Evolutionary conservation across 2,888 invertebrate genomes (phyloP), one percentile per base, ranked within the genome.

Genomic region (Spicauda simplicius): DNA sequence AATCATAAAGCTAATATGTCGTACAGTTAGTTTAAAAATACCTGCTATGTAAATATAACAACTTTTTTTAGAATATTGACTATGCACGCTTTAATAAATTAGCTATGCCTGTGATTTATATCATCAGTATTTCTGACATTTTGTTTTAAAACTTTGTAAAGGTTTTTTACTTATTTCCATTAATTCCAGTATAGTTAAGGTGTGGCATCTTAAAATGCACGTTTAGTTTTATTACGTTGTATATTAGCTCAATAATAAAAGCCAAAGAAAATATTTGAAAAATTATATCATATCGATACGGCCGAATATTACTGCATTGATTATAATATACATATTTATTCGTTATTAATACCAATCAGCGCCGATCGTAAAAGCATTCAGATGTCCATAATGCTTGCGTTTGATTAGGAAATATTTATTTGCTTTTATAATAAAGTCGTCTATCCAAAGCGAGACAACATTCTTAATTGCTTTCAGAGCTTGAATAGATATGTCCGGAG

Each of bases 401-500:
- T 65, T 65, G 58, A 65, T 65, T 65, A 45, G 65, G 56, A 61
- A 68, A 68, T 68, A 68, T 65, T 57, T 54, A 59, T 68, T 70
- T 48, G 45, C 57, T 68, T 67, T 65, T 69, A 66, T 71, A 75
- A 77, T 75, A 71, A 75, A 76, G 75, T 70, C 63, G 71, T 76
- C 70, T 70, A 66, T 72, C 50, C 69, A 65, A 69, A 73, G 69
- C 71, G 66, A 73, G 71, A 69, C 68, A 77, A 78, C 79, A 79
- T 79, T 81, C 83, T 81, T 87, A 87, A 88, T 88, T 85, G 85
- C 84, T 82, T 79, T 76, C 73, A 77, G 77, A 76, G 74, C 76
- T 76, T 72, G 72, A 77, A 83, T 83, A 85, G 87, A 88, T 84
- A 85, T 81, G 80, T 83, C 77, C 73, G 80, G 80, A 81, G 90